Evolutionary conservation across 2,797 vertebrate genomes (phyloP).

Genomic region (Myotis pilosus): DNA sequence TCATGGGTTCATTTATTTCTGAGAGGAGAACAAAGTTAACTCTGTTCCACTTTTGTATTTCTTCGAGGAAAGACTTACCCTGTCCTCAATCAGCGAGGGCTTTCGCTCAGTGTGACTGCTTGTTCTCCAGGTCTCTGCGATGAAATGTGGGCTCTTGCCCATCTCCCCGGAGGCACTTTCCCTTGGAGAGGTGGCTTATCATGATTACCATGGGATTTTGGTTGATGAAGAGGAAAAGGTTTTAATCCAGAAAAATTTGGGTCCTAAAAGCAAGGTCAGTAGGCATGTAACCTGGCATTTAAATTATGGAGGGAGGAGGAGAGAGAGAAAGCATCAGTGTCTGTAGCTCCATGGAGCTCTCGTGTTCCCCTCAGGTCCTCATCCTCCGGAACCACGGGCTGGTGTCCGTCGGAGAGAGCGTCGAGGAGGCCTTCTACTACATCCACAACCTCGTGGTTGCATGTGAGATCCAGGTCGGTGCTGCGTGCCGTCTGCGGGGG

Average conservation of each 20-base stretch:
- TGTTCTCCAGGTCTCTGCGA: slow-evolving; percentile 93
- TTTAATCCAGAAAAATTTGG: slow-evolving; percentile 94
- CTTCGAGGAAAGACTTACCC: rapidly evolving
- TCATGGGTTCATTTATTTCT: neutral
- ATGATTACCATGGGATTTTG: slow-evolving; percentile 97
- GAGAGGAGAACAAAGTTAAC: neutral
- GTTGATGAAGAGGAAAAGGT: slow-evolving; percentile 92
- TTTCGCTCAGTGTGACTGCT: neutral
- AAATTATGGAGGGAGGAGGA: neutral
- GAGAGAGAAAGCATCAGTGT: neutral
- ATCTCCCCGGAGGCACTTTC: slow-evolving; percentile 96
- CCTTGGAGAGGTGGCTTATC: slow-evolving; percentile 94
- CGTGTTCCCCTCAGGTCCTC: slow-evolving; percentile 87
- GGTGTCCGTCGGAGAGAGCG: slow-evolving; percentile 93
- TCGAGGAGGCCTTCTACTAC: slow-evolving; percentile 98
- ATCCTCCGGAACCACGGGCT: slow-evolving; percentile 98
- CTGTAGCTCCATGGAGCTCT: neutral
- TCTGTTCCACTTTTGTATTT: neutral
- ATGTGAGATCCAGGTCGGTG: slow-evolving; percentile 98
- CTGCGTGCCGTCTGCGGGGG: too few relatives aligned
- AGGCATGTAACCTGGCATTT: neutral
- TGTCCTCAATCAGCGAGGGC: neutral
- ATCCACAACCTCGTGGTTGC: slow-evolving; percentile 96
- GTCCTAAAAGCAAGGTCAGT: slow-evolving; percentile 94
- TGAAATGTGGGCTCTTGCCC: slow-evolving; percentile 96